Conservation (phyloP, 2,113 vertebrate species). For the Acrocephalus kingi region DNA sequence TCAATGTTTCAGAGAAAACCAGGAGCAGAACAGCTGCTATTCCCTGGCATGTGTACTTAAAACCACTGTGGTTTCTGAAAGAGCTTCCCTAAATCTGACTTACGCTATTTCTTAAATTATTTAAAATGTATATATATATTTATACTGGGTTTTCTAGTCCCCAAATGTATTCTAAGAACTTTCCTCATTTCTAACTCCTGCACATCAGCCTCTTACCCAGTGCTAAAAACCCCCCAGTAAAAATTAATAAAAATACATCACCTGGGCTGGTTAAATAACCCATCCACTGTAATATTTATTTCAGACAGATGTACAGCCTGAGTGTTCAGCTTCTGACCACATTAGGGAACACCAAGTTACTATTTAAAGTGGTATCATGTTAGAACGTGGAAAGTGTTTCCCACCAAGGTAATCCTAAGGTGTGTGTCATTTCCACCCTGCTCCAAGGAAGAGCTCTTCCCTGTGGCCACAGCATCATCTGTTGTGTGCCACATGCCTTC, state of each 20-base stretch:
- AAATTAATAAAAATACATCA: not conserved
- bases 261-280: not conserved
- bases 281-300: not conserved
- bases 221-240: not conserved
- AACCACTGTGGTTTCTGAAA: not conserved
- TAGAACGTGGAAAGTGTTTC: not conserved
- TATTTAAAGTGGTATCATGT: not conserved
- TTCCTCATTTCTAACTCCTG: not conserved
- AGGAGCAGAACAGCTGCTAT: not conserved
- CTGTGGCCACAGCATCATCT: not conserved
- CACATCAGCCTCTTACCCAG: not conserved
- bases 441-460: not conserved
- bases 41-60: not conserved
- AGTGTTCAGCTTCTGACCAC: not conserved
- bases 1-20: accelerated
- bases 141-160: not conserved
- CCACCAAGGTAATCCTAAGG: not conserved
- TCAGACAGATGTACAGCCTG: not conserved
- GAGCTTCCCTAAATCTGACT: not conserved
- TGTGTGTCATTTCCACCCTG: not conserved
- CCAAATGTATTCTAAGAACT: not conserved
- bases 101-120: not conserved
- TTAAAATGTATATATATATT: not conserved
- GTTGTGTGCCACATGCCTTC: not conserved
- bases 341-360: not conserved